Conservation (phyloP, 2,797 vertebrate genomes). For the Sarcophilus harrisii region DNA sequence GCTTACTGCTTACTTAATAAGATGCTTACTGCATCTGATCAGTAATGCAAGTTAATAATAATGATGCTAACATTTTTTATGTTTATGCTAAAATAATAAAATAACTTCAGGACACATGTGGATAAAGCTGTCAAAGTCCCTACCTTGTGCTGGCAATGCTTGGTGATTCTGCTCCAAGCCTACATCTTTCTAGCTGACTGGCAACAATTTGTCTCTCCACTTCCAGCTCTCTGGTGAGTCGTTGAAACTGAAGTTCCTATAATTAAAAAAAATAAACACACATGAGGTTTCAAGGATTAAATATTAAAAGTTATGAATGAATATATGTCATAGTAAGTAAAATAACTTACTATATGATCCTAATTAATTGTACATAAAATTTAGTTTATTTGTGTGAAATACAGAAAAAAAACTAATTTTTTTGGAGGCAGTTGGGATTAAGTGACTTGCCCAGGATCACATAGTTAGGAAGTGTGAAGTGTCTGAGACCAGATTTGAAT, state of each 20-base stretch:
- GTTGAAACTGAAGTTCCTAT: conserved; percentile 99
- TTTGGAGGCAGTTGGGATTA: no score
- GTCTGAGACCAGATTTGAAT: no score
- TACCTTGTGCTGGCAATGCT: conserved; percentile 98
- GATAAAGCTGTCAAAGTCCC: conserved; percentile 81
- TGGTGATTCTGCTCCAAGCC: conserved; percentile 97
- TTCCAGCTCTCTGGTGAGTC: conserved; percentile 98
- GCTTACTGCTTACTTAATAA: no score
- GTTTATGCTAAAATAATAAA: conserved; percentile 39
- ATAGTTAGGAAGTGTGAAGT: no score
- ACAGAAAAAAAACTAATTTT: conserved; percentile 56
- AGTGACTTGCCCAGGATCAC: no score
- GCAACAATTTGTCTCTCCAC: conserved; percentile 99
- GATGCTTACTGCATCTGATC: no score
- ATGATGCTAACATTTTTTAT: not conserved
- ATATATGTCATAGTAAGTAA: conserved; percentile 65
- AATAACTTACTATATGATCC: conserved; percentile 73
- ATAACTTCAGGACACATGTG: conserved; percentile 69
- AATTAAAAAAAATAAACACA: conserved; percentile 85
- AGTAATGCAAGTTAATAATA: conserved; percentile 67
- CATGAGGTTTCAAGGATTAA: conserved; percentile 65
- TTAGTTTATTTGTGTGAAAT: conserved; percentile 55
- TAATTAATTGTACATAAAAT: conserved; percentile 62
- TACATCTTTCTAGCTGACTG: conserved; percentile 99
- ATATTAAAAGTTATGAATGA: conserved; percentile 58